Base-by-base conservation (phyloP, 2,797 vertebrate species). In the Naso thynnoides region DNA sequence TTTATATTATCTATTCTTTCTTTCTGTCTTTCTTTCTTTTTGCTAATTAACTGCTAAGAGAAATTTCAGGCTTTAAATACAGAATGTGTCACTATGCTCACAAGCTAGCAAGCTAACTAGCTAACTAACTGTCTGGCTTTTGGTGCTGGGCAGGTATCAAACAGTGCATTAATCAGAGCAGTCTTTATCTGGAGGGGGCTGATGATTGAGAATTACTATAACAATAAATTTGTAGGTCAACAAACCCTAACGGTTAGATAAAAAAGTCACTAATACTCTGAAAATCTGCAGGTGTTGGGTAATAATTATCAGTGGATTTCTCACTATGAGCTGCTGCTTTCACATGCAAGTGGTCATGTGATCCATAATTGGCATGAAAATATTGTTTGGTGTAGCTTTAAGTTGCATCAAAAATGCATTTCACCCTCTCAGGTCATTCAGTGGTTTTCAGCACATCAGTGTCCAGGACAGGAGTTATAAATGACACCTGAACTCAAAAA, bases 361-460 rank as follows among this genome's bases (percentile, higher is more conserved):
- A 45, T 31, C 41, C 8, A 14, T 15, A 23, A 6, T 41, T 24
- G 38, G 8, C 38, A 14, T 29, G 2, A 27, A n/a, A n/a, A n/a
- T 38, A 18, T 16, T 10, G 10, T n/a, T 16, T 24, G 10, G 21
- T 50, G 23, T 2, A 57, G 7, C 8, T 50, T 63, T 45, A 19
- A 19, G 11, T 52, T 76, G n/a, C 16, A 33, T 10, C 33, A 39
- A 67, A 31, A 58, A 38, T 42, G 5, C 44, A 47, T 61, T 54
- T 14, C 3, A 24, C 31, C 18, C 4, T n/a, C 0, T 38, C 0
- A 8, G 7, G n/a, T 31, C 56, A 1, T 48, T 23, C 29, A 15
- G 3, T 4, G n/a, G 27, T 14, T 36, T 49, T 23, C 7, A 60
- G 21, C 41, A 6, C 4, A 47, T 41, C 8, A 29, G 36, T 9